phyloP scores from a whole-genome alignment of 2,797 vertebrate genomes.

The Danio aesculapii region DNA sequence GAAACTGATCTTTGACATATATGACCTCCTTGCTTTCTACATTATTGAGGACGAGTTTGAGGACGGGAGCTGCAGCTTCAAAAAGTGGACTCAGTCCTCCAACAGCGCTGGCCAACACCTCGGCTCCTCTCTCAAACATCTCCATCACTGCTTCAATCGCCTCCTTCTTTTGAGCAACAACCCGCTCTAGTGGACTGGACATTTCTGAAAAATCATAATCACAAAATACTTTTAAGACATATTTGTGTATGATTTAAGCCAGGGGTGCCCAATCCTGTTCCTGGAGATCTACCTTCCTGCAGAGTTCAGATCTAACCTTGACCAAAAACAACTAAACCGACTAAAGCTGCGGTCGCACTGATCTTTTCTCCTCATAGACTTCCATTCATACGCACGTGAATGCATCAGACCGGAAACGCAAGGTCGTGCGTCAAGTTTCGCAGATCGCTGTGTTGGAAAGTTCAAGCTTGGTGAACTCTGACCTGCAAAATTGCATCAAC shows the following conservation, averaged over 20 bases:
- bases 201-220: constrained; percentile 67
- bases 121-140: constrained; percentile 77
- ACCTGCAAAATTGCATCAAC: too few species aligned
- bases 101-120: constrained; percentile 80
- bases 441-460: too few species aligned
- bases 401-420: too few species aligned
- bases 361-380: too few species aligned
- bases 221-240: background rate
- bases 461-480: too few species aligned
- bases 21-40: constrained; percentile 81
- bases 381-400: too few species aligned
- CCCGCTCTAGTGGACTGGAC: constrained; percentile 71
- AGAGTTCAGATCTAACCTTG: too few species aligned
- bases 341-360: too few species aligned
- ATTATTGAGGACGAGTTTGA: constrained; percentile 78
- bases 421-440: too few species aligned
- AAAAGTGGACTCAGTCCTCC: constrained; percentile 81
- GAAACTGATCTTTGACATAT: constrained; percentile 82
- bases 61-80: constrained; percentile 77
- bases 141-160: constrained; percentile 82
- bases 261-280: too few species aligned
- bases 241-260: background rate
- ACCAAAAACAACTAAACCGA: too few species aligned
- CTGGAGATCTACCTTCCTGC: too few species aligned
- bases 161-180: constrained; percentile 82